Base-by-base conservation (phyloP, 2,888 invertebrate genomes). In the Tridacna crocea region DNA sequence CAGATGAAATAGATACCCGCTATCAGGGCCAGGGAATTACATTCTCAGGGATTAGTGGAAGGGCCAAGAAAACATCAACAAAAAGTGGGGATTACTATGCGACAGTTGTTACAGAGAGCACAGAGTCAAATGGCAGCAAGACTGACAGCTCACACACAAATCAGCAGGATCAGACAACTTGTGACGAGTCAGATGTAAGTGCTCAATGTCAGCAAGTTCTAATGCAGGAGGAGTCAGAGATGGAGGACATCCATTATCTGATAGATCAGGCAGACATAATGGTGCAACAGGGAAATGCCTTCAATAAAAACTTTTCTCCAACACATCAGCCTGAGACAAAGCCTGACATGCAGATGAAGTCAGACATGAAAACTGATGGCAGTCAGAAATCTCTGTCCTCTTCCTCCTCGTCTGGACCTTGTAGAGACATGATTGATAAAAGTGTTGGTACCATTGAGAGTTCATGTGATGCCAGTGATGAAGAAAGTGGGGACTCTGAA, bases 381-480 rank as follows among this genome's bases (percentile, higher is more conserved):
- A 75, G 83, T 27, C 82, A 81, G 65, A 78, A 82, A 80, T 65
- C 84, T 60, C 72, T 82, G 26, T 82, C 80, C 70, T 84, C 84
- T 19, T 82, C 78, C 12, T 78, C 86, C n/a, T 82, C 80, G 3
- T 78, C 82, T 22, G 80, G 72, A 6, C 79, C 65, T 15, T 15
- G 65, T 24, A 63, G 76, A 17, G 80, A 84, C 51, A 82, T 84
- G 87, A 75, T 84, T 0, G 87, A 84, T 60, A 84, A 84, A 79
- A 84, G 82, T 61, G 84, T 87, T 19, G 87, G 84, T 22, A 83
- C 87, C 10, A 74, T 87, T 10, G 89, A 90, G 63, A 92, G 92
- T 70, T 91, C 92, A 8, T 92, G 92, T 86, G 93, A 93, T 76
- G 93, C 93, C 10, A 93, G 93, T 80, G 89, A 88, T 51, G 90